Conservation (phyloP, 37 sponge, comb jelly and placozoan genomes). For the Lycopodina hypogea region DNA sequence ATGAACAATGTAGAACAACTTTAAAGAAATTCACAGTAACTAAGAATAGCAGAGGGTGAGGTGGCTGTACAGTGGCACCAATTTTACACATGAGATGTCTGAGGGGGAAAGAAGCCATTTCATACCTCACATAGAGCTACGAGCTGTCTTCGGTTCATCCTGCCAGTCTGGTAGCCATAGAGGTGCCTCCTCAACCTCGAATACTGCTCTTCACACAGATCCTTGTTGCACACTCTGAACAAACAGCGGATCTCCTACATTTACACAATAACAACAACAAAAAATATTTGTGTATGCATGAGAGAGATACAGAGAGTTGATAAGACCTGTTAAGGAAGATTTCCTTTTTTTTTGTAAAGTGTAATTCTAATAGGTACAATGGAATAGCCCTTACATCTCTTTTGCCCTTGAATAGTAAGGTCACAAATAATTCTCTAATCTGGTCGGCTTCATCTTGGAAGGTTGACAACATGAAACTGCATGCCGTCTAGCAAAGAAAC, state of each 20-base stretch:
- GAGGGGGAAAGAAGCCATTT: background rate
- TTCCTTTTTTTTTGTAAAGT: too few species aligned
- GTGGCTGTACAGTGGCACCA: background rate
- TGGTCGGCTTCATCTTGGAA: slow-evolving; percentile 32
- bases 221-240: slow-evolving; percentile 50
- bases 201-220: slow-evolving; percentile 16
- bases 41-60: background rate
- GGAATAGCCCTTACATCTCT: slow-evolving; percentile 47
- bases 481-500: slow-evolving; percentile 26
- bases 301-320: slow-evolving; percentile 1
- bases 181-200: slow-evolving; percentile 7
- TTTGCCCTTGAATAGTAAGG: slow-evolving; percentile 42
- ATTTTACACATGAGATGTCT: too few species aligned
- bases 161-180: slow-evolving; percentile 55
- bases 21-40: too few species aligned
- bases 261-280: background rate
- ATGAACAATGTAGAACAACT: too few species aligned
- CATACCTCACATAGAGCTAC: slow-evolving; percentile 66
- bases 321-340: too few species aligned
- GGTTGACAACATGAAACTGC: slow-evolving; percentile 35
- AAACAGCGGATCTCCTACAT: slow-evolving; percentile 57
- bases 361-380: too few species aligned
- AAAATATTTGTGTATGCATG: background rate
- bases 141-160: slow-evolving; percentile 43
- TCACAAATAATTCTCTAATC: slow-evolving; percentile 35